Conservation (phyloP, 2,797 vertebrate genomes). For the Corythornis leucogaster region DNA sequence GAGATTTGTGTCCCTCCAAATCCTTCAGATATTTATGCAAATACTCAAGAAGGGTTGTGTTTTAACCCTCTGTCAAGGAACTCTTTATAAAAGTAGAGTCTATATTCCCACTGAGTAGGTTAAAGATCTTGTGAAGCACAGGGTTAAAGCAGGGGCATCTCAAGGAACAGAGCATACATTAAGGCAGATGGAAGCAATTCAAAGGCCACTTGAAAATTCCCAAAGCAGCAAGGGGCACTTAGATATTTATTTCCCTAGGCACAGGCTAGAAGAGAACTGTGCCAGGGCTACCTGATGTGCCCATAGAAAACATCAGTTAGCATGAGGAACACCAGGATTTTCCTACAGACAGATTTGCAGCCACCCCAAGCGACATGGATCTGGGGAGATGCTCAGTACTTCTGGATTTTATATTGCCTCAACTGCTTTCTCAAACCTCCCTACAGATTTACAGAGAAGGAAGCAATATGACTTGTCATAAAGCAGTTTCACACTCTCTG, state of each 20-base stretch:
- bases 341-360: not conserved
- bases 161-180: not conserved
- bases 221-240: not conserved
- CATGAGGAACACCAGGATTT: not conserved
- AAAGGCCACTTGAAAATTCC: not conserved
- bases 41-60: not conserved
- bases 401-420: not conserved
- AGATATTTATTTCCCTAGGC: not conserved
- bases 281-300: not conserved
- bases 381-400: not conserved
- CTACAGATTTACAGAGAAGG: not conserved
- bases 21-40: not conserved
- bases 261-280: not conserved
- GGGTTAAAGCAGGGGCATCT: not conserved
- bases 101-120: not conserved
- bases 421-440: not conserved
- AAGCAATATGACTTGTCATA: not conserved
- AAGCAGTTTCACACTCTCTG: not conserved
- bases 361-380: not conserved
- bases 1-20: not conserved
- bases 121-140: not conserved
- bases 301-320: not conserved
- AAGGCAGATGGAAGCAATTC: slow-evolving; percentile 22
- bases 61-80: not conserved
- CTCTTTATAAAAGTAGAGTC: not conserved